These are phyloP conservation scores for Pygathrix nemaeus DNA, from an alignment of 2,113 vertebrate genomes.

Conservation along the genomic window DNA sequence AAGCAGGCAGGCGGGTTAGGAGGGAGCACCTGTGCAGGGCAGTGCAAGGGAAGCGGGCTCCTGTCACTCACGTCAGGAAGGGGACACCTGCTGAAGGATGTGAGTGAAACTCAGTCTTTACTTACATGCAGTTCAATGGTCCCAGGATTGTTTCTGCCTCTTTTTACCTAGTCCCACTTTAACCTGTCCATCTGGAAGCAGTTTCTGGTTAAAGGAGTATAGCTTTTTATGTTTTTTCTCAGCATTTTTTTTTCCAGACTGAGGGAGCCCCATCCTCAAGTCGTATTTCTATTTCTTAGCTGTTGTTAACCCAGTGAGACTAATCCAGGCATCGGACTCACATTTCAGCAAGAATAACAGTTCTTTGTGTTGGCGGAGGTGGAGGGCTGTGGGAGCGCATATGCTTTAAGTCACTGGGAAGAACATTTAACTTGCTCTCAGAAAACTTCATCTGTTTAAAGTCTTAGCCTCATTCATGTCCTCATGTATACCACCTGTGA, in stretches of 20 bases:
- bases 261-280: no score
- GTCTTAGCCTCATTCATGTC: background rate
- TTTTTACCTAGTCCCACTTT: background rate
- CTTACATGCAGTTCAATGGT: rapidly evolving
- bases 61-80: background rate
- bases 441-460: background rate
- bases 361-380: background rate
- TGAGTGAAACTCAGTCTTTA: rapidly evolving
- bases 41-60: background rate
- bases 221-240: background rate
- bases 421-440: background rate
- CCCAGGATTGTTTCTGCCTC: rapidly evolving
- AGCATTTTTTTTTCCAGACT: background rate
- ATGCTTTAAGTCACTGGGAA: background rate
- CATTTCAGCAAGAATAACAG: background rate
- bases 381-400: background rate
- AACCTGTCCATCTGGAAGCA: background rate
- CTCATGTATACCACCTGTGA: background rate
- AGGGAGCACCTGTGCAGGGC: rapidly evolving
- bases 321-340: background rate
- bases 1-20: no score
- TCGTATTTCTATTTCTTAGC: background rate
- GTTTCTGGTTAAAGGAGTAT: background rate
- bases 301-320: background rate
- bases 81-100: rapidly evolving